phyloP scores from a whole-genome alignment of 2,113 vertebrate species.

The Atlantisia rogersi region DNA sequence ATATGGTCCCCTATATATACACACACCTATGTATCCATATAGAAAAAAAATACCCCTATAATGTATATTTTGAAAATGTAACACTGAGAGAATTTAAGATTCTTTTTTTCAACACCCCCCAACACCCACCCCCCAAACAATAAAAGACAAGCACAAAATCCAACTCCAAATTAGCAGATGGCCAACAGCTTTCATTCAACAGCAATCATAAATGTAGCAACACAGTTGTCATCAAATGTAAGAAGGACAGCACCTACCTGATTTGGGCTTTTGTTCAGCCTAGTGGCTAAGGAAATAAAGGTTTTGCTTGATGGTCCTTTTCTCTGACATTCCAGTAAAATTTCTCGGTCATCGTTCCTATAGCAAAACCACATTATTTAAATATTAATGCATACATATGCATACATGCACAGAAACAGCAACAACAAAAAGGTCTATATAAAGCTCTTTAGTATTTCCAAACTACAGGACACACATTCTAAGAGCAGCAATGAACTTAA shows the following conservation, averaged over 20 bases:
- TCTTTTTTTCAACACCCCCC: background rate
- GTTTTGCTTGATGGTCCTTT: conserved; percentile 89
- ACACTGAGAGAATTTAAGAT: background rate
- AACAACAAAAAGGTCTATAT: background rate
- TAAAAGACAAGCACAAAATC: background rate
- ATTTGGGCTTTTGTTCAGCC: conserved; percentile 85
- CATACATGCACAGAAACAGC: background rate
- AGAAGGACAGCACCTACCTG: conserved; percentile 78
- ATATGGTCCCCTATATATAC: too few species aligned
- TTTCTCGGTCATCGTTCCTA: conserved; percentile 93
- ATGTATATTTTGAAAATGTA: background rate
- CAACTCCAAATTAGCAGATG: background rate
- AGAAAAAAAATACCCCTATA: background rate
- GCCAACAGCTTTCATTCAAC: background rate
- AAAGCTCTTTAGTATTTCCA: background rate
- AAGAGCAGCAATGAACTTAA: background rate
- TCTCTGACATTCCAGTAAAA: conserved; percentile 88
- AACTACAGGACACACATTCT: background rate
- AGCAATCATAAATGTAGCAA: background rate
- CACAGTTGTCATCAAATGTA: background rate
- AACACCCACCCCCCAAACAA: too few species aligned
- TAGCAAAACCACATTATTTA: background rate
- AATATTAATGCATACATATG: background rate
- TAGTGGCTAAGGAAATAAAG: conserved; percentile 84
- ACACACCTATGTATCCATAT: too few species aligned